Evolutionary conservation across 2,797 vertebrate genomes (phyloP), one percentile per base, ranked within the genome.

Genomic region (Paramormyrops hopkinsi): DNA sequence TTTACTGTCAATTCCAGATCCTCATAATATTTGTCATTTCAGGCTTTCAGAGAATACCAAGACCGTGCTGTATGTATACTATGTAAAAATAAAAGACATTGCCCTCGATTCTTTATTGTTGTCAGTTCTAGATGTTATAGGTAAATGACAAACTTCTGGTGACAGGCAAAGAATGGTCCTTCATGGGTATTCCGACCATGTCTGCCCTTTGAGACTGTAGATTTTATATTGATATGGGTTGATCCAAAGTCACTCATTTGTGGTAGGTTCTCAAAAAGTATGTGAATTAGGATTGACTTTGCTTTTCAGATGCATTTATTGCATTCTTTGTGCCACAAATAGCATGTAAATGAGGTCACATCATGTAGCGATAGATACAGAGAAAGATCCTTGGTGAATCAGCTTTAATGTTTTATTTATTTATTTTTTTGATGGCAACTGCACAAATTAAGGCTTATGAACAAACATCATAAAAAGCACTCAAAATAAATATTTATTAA

Each of bases 381-480:
- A 22, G 25, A 88, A 88, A 48, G 4, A 44, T 69, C 2, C 50
- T 29, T 7, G 6, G 54, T 44, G 33, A 46, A 22, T 48, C 56
- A 69, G 88, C 88, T 90, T 92, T 91, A 90, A 90, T 90, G 90
- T 95, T 95, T 96, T 96, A 96, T 96, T 96, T 95, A 90, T 96
- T 92, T 83, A 84, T 56, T 69, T 89, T 76, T 93, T 95, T 92
- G 95, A 96, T 96, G 96, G 95, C 95, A 97, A 97, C 95, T 94
- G 93, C 96, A 96, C 92, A 95, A 95, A 95, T 95, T 96, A 97
- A 96, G 96, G 96, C 96, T 95, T 92, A 96, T 96, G 95, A 96
- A 96, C 95, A 95, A 95, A 96, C 95, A 96, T 96, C 93, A 92
- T 96, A 95, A 95, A 96, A 96, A 96, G 96, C 95, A 96, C 95